Evolutionary conservation across 2,888 invertebrate species (phyloP).

Genomic region (Sepioteuthis lessoniana): DNA sequence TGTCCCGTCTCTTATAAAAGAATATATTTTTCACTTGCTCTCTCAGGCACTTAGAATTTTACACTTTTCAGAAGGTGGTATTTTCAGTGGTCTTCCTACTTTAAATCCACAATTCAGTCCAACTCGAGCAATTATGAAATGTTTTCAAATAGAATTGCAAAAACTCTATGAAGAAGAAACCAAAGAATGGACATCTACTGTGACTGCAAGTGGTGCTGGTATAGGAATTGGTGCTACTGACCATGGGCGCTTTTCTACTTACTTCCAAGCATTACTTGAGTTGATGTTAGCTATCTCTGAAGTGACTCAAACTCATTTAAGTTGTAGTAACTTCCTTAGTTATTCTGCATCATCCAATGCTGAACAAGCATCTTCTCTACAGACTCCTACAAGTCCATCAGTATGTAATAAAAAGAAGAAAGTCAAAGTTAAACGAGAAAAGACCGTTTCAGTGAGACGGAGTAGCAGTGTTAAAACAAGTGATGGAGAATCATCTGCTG

Average conservation of each 20-base stretch:
- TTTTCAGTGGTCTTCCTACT: conserved; percentile 58
- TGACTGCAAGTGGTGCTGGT: conserved; percentile 64
- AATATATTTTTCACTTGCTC: conserved; percentile 71
- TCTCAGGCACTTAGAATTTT: conserved; percentile 71
- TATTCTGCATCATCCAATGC: conserved; percentile 51
- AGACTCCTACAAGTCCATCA: conserved; percentile 63
- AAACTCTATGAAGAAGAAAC: conserved; percentile 71
- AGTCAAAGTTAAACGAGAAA: conserved; percentile 68
- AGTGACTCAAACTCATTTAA: conserved; percentile 55
- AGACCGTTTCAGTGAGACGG: conserved; percentile 55
- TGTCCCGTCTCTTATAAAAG: conserved; percentile 71
- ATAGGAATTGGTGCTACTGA: conserved; percentile 69
- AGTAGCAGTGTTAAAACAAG: conserved; percentile 55
- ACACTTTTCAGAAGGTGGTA: conserved; percentile 66
- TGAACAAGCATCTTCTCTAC: conserved; percentile 52
- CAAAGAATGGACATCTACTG: conserved; percentile 65
- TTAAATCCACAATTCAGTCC: conserved; percentile 64
- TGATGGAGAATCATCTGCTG: conserved; percentile 57
- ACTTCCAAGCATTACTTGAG: conserved; percentile 73
- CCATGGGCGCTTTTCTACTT: conserved; percentile 71
- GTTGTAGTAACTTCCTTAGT: conserved; percentile 53
- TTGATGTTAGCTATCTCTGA: conserved; percentile 71
- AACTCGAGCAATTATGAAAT: conserved; percentile 63
- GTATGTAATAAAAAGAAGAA: conserved; percentile 69
- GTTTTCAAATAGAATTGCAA: conserved; percentile 70